Evolutionary conservation across 2,888 invertebrate species (phyloP).

Genomic region (Lithophane ornitopus): DNA sequence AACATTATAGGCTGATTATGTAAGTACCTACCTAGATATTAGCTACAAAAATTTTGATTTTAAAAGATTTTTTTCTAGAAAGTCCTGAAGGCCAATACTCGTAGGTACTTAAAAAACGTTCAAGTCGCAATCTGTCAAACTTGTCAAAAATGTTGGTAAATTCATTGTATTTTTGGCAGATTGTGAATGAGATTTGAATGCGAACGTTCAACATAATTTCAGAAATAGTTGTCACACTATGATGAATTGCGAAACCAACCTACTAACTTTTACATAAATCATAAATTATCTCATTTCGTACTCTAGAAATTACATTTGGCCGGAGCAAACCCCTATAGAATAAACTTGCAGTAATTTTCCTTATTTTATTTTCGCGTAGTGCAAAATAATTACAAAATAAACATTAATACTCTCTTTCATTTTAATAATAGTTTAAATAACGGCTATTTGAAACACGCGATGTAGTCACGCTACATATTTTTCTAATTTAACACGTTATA

Average conservation of each 20-base stretch:
- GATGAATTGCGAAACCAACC: not conserved
- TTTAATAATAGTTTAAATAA: slow-evolving; percentile 31
- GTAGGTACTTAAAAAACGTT: too few relatives aligned
- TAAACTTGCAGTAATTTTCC: not conserved
- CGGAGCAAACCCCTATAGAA: not conserved
- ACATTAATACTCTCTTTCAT: slow-evolving; percentile 12
- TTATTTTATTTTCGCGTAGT: not conserved
- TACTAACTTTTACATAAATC: not conserved
- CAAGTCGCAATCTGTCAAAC: too few relatives aligned
- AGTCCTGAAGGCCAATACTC: not conserved
- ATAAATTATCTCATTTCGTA: not conserved
- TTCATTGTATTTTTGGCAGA: too few relatives aligned
- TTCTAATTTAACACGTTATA: slow-evolving; percentile 16
- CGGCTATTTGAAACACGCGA: slow-evolving; percentile 46
- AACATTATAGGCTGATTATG: too few relatives aligned
- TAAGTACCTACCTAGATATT: too few relatives aligned
- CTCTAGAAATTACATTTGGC: slow-evolving; percentile 13
- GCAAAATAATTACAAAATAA: slow-evolving; percentile 23
- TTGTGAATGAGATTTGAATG: too few relatives aligned
- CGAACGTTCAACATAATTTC: not conserved
- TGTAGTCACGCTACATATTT: slow-evolving; percentile 50
- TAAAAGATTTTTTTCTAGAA: not conserved
- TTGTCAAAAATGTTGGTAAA: too few relatives aligned
- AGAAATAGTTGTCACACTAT: not conserved
- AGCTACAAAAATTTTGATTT: not conserved